Base-by-base conservation (phyloP, 2,888 invertebrate genomes). In the Agrilus biguttatus region DNA sequence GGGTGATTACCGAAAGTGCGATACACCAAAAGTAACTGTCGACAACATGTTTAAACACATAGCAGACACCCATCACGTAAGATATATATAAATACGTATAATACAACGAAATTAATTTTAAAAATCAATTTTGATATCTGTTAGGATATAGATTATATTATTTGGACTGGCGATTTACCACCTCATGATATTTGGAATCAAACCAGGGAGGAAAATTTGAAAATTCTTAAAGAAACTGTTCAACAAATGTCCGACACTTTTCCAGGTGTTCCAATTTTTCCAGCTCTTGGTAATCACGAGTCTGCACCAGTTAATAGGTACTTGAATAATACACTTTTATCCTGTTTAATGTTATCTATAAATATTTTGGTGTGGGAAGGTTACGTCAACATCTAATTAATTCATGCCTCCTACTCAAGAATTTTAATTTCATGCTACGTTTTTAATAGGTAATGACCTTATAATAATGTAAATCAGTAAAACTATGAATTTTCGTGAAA, bases 181-280 rank as follows among this genome's bases (percentile, higher is more conserved):
- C 89, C 95, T 0, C 97, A 97, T 59, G 91, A 95, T 59, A 85
- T 96, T 8, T 89, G 89, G 89, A 90, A 91, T 60, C 91, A 91
- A 66, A 91, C 90, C 0, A 78, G 82, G 51, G 84, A 85, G 51
- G 88, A 88, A 62, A 92, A 93, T 62, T 65, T 92, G 19, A 81
- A 84, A 63, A 83, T 89, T 40, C 71, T 91, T 14, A 83, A 82
- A 54, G 87, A 89, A 58, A 88, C 89, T 0, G 87, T 89, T 0
- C 73, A 78, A 23, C 87, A 90, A 60, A 83, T 90, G 81, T 77
- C 79, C 0, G 80, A 82, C 47, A 83, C 80, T 68, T 93, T 97
- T 58, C 95, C 90, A 0, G 87, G 86, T 1, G 83, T 88, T 19
- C 92, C 91, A 1, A 88, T 96, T 49, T 95, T 90, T 60, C 92